Conservation (phyloP, 2,888 invertebrate genomes). For the Teinopalpus imperialis region DNA sequence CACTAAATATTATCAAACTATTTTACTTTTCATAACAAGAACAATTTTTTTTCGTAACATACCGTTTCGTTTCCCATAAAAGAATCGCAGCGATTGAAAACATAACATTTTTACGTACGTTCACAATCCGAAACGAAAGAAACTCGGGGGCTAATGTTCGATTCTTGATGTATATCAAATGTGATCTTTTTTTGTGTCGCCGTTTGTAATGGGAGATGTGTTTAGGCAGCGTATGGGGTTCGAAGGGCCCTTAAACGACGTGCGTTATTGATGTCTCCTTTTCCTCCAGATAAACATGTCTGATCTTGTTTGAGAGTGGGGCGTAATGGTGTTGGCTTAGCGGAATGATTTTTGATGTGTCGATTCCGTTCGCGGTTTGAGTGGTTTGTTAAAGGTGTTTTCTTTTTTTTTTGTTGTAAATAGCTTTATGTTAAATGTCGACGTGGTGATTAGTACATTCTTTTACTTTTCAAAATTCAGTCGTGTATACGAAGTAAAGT, state of each 20-base stretch:
- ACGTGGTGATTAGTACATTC: too few species aligned
- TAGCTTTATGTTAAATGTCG: too few species aligned
- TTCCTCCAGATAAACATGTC: slow-evolving; percentile 67
- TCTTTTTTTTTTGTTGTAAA: too few species aligned
- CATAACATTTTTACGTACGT: slow-evolving; percentile 38
- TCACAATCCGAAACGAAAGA: slow-evolving; percentile 31
- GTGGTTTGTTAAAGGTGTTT: neutral
- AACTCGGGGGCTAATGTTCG: slow-evolving; percentile 63
- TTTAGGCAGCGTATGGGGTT: slow-evolving; percentile 37
- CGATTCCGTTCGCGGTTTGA: slow-evolving; percentile 15
- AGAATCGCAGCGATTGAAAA: too few species aligned
- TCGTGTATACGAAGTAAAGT: too few species aligned
- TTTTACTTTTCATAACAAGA: too few species aligned
- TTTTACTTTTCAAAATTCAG: too few species aligned
- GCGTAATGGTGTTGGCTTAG: slow-evolving; percentile 53
- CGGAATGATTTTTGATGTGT: slow-evolving; percentile 39
- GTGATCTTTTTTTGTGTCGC: slow-evolving; percentile 56
- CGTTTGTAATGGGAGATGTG: slow-evolving; percentile 48
- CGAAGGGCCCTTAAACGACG: slow-evolving; percentile 52
- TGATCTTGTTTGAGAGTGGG: slow-evolving; percentile 34
- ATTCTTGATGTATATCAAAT: slow-evolving; percentile 75
- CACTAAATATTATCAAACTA: too few species aligned
- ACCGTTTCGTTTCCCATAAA: too few species aligned
- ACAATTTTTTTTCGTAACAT: too few species aligned
- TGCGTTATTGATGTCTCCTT: slow-evolving; percentile 70